Conservation (phyloP, 1,140 invertebrate genomes). For the Drosophila erecta region DNA sequence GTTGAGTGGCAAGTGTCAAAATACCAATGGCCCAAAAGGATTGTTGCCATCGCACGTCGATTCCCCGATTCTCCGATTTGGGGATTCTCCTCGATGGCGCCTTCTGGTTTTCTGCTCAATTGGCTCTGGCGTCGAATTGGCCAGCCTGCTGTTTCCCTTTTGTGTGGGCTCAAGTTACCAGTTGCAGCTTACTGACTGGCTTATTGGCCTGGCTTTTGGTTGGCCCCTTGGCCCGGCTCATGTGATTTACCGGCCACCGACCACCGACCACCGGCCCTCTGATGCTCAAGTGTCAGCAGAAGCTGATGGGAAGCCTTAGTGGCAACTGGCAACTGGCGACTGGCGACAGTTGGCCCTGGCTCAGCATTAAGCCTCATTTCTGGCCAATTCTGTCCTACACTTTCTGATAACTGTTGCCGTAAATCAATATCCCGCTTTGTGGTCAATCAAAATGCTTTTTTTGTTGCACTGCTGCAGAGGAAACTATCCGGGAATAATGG, state of each 20-base stretch:
- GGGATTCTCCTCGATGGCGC: constrained; percentile 63
- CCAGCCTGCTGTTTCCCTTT: constrained; percentile 6
- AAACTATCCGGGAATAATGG: background rate
- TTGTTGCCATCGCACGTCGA: constrained; percentile 13
- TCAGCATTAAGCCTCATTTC: constrained; percentile 29
- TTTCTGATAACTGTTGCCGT: constrained; percentile 33
- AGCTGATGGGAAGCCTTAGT: constrained; percentile 56
- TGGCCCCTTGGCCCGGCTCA: constrained; percentile 15
- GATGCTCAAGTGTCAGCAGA: constrained; percentile 65
- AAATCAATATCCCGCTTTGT: constrained; percentile 60
- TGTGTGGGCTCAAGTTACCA: constrained; percentile 59
- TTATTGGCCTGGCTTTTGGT: constrained; percentile 54
- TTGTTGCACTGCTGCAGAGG: background rate
- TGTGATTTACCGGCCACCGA: constrained; percentile 37
- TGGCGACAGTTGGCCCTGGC: constrained; percentile 51
- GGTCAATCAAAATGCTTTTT: constrained; percentile 39
- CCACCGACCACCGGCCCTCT: constrained; percentile 26
- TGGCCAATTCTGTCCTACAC: constrained; percentile 10
- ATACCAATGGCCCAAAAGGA: constrained; percentile 59
- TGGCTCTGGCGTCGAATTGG: constrained; percentile 68
- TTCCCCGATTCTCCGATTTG: constrained; percentile 7
- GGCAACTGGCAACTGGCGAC: constrained; percentile 48
- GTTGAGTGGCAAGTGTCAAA: constrained; percentile 77
- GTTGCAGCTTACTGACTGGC: constrained; percentile 67
- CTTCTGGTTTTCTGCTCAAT: constrained; percentile 84